Evolutionary conservation across 1,140 invertebrate genomes (phyloP).

Genomic region (Trissolcus basalis): DNA sequence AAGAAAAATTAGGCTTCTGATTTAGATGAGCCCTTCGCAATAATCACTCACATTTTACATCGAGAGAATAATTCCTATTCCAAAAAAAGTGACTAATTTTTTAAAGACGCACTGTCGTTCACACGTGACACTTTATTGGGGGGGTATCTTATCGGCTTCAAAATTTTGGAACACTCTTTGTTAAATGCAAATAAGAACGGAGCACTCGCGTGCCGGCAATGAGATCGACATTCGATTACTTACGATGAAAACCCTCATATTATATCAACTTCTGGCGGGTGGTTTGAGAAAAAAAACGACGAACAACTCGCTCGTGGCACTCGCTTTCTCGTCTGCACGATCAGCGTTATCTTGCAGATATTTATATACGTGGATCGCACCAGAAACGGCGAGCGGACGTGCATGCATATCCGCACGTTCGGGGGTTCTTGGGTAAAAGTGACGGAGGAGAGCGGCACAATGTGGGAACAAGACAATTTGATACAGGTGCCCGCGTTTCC

Average conservation of each 20-base stretch:
- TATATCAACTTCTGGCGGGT: conserved; percentile 35
- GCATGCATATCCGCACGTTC: conserved; percentile 48
- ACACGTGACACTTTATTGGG: too few species aligned
- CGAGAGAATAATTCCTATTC: too few species aligned
- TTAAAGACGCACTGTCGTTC: too few species aligned
- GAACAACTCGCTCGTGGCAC: conserved; percentile 57
- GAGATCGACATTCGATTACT: conserved; percentile 34
- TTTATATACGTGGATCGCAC: conserved; percentile 61
- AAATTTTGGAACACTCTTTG: too few species aligned
- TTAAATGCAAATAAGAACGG: too few species aligned
- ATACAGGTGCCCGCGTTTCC: neutral
- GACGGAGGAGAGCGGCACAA: conserved; percentile 34
- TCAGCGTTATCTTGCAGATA: conserved; percentile 58
- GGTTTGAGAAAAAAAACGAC: conserved; percentile 40
- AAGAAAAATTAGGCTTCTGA: too few species aligned
- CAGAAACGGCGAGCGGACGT: conserved; percentile 52
- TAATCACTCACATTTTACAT: too few species aligned
- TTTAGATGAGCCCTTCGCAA: too few species aligned
- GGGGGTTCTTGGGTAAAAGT: conserved; percentile 53
- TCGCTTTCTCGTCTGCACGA: conserved; percentile 63
- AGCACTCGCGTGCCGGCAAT: conserved; percentile 10
- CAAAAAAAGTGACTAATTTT: too few species aligned
- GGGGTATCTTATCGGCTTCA: too few species aligned
- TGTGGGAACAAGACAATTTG: conserved; percentile 10
- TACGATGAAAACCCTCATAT: conserved; percentile 61